Evolutionary conservation across 2,113 vertebrate genomes (phyloP), one percentile per base, ranked within the genome.

Genomic region (Silurus glanis): DNA sequence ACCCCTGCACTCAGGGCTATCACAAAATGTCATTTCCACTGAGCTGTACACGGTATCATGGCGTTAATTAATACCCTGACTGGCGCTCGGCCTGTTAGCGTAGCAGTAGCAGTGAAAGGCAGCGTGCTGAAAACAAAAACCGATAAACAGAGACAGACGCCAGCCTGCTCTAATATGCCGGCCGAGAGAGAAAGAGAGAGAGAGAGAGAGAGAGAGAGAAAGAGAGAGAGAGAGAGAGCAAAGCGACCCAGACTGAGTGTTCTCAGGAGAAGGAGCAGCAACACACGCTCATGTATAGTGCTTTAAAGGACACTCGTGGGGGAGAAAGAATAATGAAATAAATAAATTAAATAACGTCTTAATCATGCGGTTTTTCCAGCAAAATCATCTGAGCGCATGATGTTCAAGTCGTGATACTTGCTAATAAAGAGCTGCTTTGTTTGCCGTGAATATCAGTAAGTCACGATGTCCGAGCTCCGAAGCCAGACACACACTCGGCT

Each of bases 141-240:
- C 19, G 80, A 81, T 81, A 81, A 81, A 81, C 80, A 81, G 80
- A 62, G 80, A 81, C 80, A 64, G 80, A 81, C 80, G 80, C 80
- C 80, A 81, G 58, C 37, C 9, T 23, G 80, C 80, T 45, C 28
- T 47, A 80, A 59, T 61, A 80, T 28, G 45, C 55, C 25, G 25
- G 45, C 16, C 17, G 71, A 4, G 25, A 37, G 58, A 81, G 37
- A 47, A 37, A 81, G 5, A 81, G 79, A 71, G 71, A 4, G 25
- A 37, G 58, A 81, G 37, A 47, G 58, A 81, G 5, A 81, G 79
- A 71, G 71, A 4, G 16, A 37, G 58, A 81, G 37, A 47, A 37
- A 81, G 5, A 81, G 79, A 71, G 71, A 4, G 25, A 37, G 37
- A 81, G 37, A 47, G 25, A 81, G 5, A 81, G 79, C 78, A 80